A percentile compares a stretch with the other conserved stretches of the same genome.
Evolutionary conservation across 2,797 vertebrate species (phyloP).

Genomic region (Chelon auratus): DNA sequence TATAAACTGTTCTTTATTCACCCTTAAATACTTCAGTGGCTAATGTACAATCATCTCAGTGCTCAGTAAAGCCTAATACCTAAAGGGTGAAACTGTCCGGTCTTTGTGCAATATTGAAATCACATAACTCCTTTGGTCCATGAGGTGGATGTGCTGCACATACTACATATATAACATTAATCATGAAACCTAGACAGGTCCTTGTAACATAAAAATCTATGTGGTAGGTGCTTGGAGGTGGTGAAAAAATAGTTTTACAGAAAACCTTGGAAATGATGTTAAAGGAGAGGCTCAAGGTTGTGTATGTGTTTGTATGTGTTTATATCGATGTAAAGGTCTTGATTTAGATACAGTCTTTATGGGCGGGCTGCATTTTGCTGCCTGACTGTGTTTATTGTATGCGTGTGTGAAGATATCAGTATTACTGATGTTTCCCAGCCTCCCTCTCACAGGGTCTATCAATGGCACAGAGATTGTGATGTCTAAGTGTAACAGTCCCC

Average conservation of each 20-base stretch:
- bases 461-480: slow-evolving; percentile 4
- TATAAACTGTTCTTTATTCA: slow-evolving; percentile 41
- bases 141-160: slow-evolving; percentile 14
- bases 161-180: slow-evolving; percentile 4
- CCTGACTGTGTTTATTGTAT: slow-evolving; percentile 10
- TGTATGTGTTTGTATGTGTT: not conserved
- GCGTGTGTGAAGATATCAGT: slow-evolving; percentile 21
- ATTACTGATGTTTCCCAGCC: slow-evolving; percentile 18
- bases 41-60: slow-evolving; percentile 22
- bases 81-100: slow-evolving; percentile 44
- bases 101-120: slow-evolving; percentile 36
- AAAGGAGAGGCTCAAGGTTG: slow-evolving; percentile 50
- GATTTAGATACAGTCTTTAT: not conserved
- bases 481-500: not conserved
- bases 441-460: not conserved
- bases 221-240: slow-evolving; percentile 35
- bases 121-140: slow-evolving; percentile 4
- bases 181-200: slow-evolving; percentile 42
- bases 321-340: not conserved
- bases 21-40: slow-evolving; percentile 41
- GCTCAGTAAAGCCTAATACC: slow-evolving; percentile 41
- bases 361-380: slow-evolving; percentile 1
- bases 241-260: slow-evolving; percentile 13
- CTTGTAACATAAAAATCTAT: slow-evolving; percentile 44
- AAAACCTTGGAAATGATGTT: slow-evolving; percentile 37